These are phyloP conservation scores for Trinorchestia longiramus DNA, from an alignment of 1,140 invertebrate species.

Conservation along the genomic window DNA sequence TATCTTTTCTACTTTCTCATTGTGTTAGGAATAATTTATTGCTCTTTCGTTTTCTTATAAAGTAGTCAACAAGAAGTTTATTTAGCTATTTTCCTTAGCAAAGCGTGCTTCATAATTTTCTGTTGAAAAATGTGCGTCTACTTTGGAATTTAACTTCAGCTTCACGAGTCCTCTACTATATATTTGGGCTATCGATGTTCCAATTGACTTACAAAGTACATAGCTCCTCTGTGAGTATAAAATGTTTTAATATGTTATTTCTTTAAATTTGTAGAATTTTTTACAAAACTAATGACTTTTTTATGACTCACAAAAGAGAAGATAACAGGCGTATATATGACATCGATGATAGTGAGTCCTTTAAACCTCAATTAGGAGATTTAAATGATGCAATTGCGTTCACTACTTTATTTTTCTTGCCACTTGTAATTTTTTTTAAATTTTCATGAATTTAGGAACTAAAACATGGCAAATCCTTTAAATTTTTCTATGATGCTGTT, in stretches of 20 bases:
- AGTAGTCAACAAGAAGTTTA: neutral
- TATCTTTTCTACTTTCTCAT: neutral
- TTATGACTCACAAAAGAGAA: neutral
- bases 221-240: too few relatives aligned
- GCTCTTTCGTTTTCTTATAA: neutral
- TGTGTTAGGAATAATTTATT: neutral
- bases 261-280: neutral
- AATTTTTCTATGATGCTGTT: too few relatives aligned
- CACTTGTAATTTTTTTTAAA: too few relatives aligned
- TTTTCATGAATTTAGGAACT: too few relatives aligned
- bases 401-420: too few relatives aligned
- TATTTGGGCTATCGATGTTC: neutral
- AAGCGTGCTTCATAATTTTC: neutral
- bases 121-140: neutral
- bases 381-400: too few relatives aligned
- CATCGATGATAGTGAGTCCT: too few relatives aligned
- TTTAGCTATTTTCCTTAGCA: neutral
- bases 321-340: too few relatives aligned
- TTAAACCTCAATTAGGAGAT: too few relatives aligned
- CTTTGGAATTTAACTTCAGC: neutral
- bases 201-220: neutral
- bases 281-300: neutral
- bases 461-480: too few relatives aligned
- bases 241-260: neutral
- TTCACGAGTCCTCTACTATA: neutral